Base-by-base conservation (phyloP, 2,888 invertebrate species). In the Troides aeacus region DNA sequence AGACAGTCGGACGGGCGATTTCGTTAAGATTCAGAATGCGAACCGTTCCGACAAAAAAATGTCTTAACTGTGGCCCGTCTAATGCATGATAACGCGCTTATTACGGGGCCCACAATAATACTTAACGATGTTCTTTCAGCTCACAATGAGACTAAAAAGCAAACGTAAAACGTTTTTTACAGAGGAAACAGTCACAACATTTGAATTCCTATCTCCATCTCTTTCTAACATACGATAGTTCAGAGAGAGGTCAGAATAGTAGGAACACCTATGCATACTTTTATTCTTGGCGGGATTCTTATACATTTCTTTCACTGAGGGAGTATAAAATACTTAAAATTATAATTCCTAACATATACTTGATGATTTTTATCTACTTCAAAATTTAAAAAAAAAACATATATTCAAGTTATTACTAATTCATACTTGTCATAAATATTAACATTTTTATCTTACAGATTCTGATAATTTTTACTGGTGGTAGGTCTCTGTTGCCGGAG, bases 11-110 rank as follows among this genome's bases (percentile, higher is more conserved):
- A 57, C 30, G 24, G 57, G 30, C 65, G 36, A 69, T 64, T 60
- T 65, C 60, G 57, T 69, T 69, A 65, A 65, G 62, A 69, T 69
- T 69, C 69, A 62, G 57, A 30, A 62, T 65, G 62, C 65, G 69
- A 69, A 62, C 57, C 62, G 39, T 65, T 62, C 62, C 42, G 42
- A 64, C 68, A 60, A 64, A 64, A 62, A 65, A 69, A 30, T 62
- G n/a, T 62, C 65, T 69, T 69, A 69, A 69, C 61, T 62, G 62
- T 61, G 61, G 24, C 30, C 57, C 50, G 36, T 58, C 62, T 65
- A 58, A 62, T 69, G 57, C 65, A 69, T 65, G 50, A 42, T 46
- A 69, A 69, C 46, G 69, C 62, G 57, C 69, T 65, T 65, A 65
- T 50, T 62, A 39, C 39, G 59, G 7, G 17, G 30, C 46, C 58